Base-by-base conservation (phyloP, 2,113 vertebrate genomes). In the Herpetotheres cachinnans region DNA sequence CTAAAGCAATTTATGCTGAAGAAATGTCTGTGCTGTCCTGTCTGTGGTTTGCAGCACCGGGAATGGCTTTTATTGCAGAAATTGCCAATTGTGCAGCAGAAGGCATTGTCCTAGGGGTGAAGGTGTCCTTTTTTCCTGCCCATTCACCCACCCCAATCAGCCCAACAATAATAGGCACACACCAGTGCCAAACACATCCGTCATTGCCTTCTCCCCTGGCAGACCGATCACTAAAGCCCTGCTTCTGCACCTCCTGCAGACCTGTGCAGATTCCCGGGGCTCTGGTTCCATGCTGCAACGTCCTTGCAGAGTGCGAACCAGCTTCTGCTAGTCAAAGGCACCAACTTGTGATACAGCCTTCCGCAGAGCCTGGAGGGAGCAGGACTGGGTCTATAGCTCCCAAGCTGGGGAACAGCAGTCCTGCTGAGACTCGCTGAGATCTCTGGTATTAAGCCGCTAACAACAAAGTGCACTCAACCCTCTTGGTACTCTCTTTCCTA, bases 1-100 rank as follows among this genome's bases (percentile, higher is more conserved):
- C 32, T 93, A 81, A 82, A 91, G 73, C 58, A 95, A 62, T 91
- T 91, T 89, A 42, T 61, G 34, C 62, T 66, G 67, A 77, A 62
- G n/a, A 83, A 83, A 89, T 6, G 16, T 36, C 76, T 84, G 36
- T 1, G 40, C 70, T 79, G n/a, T n/a, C 56, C 89, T 95, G 66
- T 46, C 69, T 44, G 12, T 42, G 30, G 25, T 82, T 74, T 92
- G 65, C 52, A 95, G 90, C 72, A 34, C 12, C 0, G 0, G 56
- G 36, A 79, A 49, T 11, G 30, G 59, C 50, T 29, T 81, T 86
- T 66, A 32, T 22, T 61, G 66, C 66, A 91, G 34, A 36, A 94
- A 90, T 15, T 42, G 69, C 90, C 9, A 7, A 52, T 63, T 1
- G 3, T 38, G 27, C 70, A 82, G 65, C 46, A 94, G 69, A 65